Evolutionary conservation across 2,888 invertebrate species (phyloP), one percentile per base, ranked within the genome.

Genomic region (Cynaeus angustus): DNA sequence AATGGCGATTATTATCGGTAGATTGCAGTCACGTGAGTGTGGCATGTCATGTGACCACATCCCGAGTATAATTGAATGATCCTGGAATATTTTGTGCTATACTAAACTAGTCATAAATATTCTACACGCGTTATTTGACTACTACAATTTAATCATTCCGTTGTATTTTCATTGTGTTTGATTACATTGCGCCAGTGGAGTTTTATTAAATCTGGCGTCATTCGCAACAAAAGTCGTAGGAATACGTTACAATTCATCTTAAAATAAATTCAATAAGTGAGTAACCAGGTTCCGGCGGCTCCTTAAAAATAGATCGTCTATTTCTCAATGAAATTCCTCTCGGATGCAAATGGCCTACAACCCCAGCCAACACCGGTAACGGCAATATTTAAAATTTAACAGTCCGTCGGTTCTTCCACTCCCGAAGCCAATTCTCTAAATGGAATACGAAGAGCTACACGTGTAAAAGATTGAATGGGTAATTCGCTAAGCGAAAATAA

Each of bases 391-490:
- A 73, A 74, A 74, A 72, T 73, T 73, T 68, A 74, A 72, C 71
- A 66, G 66, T 58, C 48, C 48, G 43, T 59, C 52, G 61, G 53
- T 46, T 53, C 58, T 70, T 59, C 59, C 46, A 21, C 62, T 64
- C 50, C 55, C 45, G 64, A 58, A 72, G 73, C 72, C 76, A 78
- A 76, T 78, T 72, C 74, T 59, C 62, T 69, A 78, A 78, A 77
- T 78, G 77, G 77, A 77, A 75, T 61, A 62, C 58, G 55, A 69
- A 69, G 69, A 70, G 53, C 37, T 68, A 73, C 71, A 75, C 72
- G 70, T 74, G 74, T 76, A 74, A 75, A 74, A 76, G 76, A 78
- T 76, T 74, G 76, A 75, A 74, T 70, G 72, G 71, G 74, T 76
- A 75, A 77, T 74, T 72, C 72, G 71, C 69, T 69, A 71, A 72